Base-by-base conservation (phyloP, 92 coral and sea anemone genomes). In the Siderastrea radians region DNA sequence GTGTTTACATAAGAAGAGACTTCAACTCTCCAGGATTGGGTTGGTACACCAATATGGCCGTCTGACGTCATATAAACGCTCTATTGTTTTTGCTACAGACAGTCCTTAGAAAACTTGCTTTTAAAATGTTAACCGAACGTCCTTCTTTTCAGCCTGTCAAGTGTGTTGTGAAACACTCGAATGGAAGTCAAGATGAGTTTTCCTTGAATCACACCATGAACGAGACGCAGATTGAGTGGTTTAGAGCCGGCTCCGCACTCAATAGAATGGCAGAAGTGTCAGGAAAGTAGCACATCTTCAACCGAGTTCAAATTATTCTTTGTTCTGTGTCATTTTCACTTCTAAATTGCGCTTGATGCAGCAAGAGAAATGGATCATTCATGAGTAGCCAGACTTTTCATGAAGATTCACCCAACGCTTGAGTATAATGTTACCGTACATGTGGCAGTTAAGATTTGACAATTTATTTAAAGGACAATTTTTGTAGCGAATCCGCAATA, bases 201-300 rank as follows among this genome's bases (percentile, higher is more conserved):
- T n/a, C 80, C 7, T 81, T 97, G 57, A 92, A 93, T 79, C 99
- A 97, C 90, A 97, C 99, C 55, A 93, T 97, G 94, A 97, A 97
- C 63, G 91, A 95, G 78, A 82, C 95, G 5, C 99, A 97, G 85
- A 90, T 97, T 75, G 96, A 79, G 78, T 97, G 99, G 99, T 97
- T 97, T 84, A 90, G 84, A 81, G 96, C 99, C 59, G 99, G 99
- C 45, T 91, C 95, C n/a, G 99, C 99, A 52, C 98, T 97, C 67
- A 97, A 97, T 83, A 94, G 94, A 81, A 97, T 97, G 99, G 96
- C 98, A 54, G 93, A 85, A 53, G 43, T 85, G 49, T 43, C 87
- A 61, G 79, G 50, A 62, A 73, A 74, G 58, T 84, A 84, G 45
- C 48, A 58, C 68, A 11, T 64, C 9, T 49, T 50, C 38, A 4